Evolutionary conservation across 2,888 invertebrate species (phyloP).

Genomic region (Griposia aprilina): DNA sequence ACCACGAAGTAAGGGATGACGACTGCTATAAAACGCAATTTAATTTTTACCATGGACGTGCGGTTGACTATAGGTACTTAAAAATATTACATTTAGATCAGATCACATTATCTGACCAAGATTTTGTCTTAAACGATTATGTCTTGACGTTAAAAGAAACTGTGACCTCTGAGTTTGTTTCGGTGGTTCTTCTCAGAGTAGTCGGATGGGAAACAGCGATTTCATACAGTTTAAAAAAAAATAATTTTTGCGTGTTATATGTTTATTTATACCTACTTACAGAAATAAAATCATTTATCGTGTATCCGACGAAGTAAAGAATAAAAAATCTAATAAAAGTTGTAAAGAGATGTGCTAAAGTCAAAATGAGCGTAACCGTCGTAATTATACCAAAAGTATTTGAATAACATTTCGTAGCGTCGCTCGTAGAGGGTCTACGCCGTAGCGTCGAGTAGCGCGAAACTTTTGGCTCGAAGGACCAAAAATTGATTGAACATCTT

Average conservation of each 20-base stretch:
- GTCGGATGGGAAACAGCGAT: background rate
- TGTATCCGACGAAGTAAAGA: background rate
- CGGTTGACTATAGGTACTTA: no score
- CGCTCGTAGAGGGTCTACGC: conserved; percentile 37
- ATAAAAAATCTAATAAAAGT: background rate
- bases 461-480: conserved; percentile 20
- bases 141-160: background rate
- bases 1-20: no score
- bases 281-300: background rate
- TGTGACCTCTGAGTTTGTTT: background rate
- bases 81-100: no score
- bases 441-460: conserved; percentile 29
- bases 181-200: background rate
- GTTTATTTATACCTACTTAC: background rate
- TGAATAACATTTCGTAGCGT: conserved; percentile 24
- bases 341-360: background rate
- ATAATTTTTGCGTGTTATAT: no score
- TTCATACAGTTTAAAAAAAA: background rate
- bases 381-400: conserved; percentile 1
- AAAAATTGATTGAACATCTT: conserved; percentile 35
- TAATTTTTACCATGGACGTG: no score
- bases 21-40: no score
- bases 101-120: background rate
- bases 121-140: background rate
- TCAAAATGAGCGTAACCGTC: background rate